Base-by-base conservation (phyloP, 2,797 vertebrate genomes). In the Ambastaia sidthimunki region DNA sequence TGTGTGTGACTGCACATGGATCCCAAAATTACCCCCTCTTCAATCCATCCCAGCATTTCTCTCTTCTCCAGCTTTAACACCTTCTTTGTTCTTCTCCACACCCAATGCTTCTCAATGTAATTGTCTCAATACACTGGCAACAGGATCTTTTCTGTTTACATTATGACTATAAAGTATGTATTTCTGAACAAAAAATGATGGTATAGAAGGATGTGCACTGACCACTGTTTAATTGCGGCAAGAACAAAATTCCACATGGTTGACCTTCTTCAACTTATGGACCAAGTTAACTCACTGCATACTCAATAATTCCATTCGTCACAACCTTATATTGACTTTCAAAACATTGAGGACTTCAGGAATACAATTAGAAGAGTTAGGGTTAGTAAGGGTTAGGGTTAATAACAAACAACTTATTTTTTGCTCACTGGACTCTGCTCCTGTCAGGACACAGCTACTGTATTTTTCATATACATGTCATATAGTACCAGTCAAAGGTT, bases 1-100 rank as follows among this genome's bases (percentile, higher is more conserved):
- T 3, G n/a, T 69, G 72, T 72, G 52, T 25, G 60, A 67, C 47
- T 83, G 66, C n/a, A 21, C 69, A 62, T 57, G 71, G 25, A 65
- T 59, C 80, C 80, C 44, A 44, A 47, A 57, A 70, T 62, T 82
- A 71, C 78, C 65, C 34, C 65, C 21, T 76, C 48, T 31, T 76
- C 52, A 41, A 44, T 47, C 50, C 18, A 62, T 50, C 63, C 44
- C 47, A 19, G 69, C 41, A 47, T 72, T 23, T 34, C 18, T 19
- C 55, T 65, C 55, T 74, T 67, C 54, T 78, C 80, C 28, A 63
- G 76, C 19, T 65, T 78, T 65, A 71, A 63, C 13, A 52, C 19
- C 28, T 76, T 15, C 23, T 15, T 55, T 25, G 31, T 55, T 21
- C 34, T 92, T 10, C 47, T 66, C 47, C 47, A 34, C 19, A 11